Base-by-base conservation (phyloP, 1,140 invertebrate species). In the Sitobion miscanthi region DNA sequence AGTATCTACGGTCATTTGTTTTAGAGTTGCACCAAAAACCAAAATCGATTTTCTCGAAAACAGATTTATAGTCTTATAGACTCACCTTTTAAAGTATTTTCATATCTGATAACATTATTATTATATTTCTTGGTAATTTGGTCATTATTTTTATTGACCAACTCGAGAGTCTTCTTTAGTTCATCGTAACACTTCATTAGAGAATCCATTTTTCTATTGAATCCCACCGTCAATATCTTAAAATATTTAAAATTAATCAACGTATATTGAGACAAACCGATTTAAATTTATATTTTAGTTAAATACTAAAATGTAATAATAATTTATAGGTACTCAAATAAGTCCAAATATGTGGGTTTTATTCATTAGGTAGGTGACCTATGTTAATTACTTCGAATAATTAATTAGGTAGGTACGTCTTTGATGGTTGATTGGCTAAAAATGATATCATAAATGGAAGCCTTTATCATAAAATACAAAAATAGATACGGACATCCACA, bases 401-500 rank as follows among this genome's bases (percentile, higher is more conserved):
- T 38, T 42, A 17, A 77, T 77, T 77, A 77, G 6, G n/a, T 69
- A 42, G 42, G 42, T 42, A 42, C 42, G 1, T 42, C 30, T 62
- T 62, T 9, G 25, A 0, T 20, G 9, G 4, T 30, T 62, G 25
- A 52, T 69, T 69, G 11, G 11, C 30, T 30, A 17, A n/a, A 69
- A 30, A 69, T 17, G 17, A 69, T n/a, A 69, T 69, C 30, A 69
- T 69, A 45, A 42, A 90, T n/a, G 2, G 1, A 45, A 90, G 35
- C 42, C 23, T 90, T 38, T 45, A 90, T 90, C 57, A 30, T 90
- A n/a, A 90, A 69, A 69, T 90, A 11, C 25, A 90, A 90, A 45
- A 90, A 30, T 2, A 90, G 25, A 7, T 25, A 9, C 11, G 1
- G 38, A 69, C 1, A 21, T 62, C 14, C 38, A 90, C 42, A 62